Conservation (phyloP, 2,888 invertebrate species). For the Agrilus cyanescens region DNA sequence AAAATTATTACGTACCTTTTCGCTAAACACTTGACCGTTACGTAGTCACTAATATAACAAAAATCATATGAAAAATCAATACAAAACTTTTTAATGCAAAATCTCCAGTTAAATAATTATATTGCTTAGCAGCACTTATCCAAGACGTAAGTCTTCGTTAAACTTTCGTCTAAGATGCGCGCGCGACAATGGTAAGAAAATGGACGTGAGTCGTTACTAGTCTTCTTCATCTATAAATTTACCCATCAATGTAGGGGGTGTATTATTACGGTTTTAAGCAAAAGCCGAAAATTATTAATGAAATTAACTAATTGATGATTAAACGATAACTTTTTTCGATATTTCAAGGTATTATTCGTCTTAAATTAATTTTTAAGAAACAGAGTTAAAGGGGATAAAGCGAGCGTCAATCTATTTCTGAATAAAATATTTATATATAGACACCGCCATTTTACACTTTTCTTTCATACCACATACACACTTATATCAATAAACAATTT, state of each 20-base stretch:
- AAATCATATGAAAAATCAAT: conserved; percentile 35
- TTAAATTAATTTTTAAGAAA: not conserved
- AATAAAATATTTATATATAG: conserved; percentile 37
- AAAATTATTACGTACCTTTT: conserved; percentile 19
- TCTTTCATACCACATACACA: too few species aligned
- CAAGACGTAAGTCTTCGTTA: conserved; percentile 28
- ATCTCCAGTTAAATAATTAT: conserved; percentile 39
- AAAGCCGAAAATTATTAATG: conserved; percentile 18
- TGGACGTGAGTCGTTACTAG: conserved; percentile 26
- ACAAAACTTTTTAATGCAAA: conserved; percentile 37
- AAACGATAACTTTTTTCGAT: conserved; percentile 8
- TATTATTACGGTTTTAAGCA: conserved; percentile 27
- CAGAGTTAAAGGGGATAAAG: conserved; percentile 11
- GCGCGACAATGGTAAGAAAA: conserved; percentile 25
- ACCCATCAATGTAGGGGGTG: conserved; percentile 32
- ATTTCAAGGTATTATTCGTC: not conserved
- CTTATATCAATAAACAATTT: too few species aligned
- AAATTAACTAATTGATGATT: conserved; percentile 11
- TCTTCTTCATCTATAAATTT: conserved; percentile 29
- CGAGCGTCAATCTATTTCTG: conserved; percentile 23
- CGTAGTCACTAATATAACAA: conserved; percentile 24
- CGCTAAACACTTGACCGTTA: conserved; percentile 16
- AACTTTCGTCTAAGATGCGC: conserved; percentile 25
- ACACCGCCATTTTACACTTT: conserved; percentile 29
- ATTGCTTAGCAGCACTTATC: conserved; percentile 29